A percentile compares a stretch with the other conserved stretches of the same genome.
Evolutionary conservation across 1,140 invertebrate genomes (phyloP).

Genomic region (Atopsyche davidsoni): DNA sequence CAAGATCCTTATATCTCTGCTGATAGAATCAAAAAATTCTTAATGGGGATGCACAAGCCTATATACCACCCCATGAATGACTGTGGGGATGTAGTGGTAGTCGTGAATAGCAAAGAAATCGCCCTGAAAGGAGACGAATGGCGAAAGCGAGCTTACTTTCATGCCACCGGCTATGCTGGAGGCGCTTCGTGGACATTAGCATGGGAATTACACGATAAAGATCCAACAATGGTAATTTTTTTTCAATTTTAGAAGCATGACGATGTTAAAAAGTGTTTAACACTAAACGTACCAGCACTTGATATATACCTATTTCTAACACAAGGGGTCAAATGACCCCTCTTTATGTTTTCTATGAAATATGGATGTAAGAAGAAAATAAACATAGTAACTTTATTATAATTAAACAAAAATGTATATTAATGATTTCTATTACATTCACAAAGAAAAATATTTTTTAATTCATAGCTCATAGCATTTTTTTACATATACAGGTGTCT

Average conservation of each 20-base stretch:
- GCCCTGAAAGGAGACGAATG: conserved; percentile 87
- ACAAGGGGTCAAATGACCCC: too few relatives aligned
- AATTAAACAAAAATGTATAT: too few relatives aligned
- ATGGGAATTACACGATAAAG: conserved; percentile 87
- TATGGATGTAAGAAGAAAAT: too few relatives aligned
- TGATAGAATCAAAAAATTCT: conserved; percentile 64
- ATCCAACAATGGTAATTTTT: conserved; percentile 76
- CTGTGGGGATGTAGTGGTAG: conserved; percentile 92
- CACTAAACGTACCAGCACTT: too few relatives aligned
- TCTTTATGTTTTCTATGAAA: too few relatives aligned
- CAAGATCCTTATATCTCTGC: conserved; percentile 90
- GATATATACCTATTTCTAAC: too few relatives aligned
- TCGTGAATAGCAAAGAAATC: conserved; percentile 87
- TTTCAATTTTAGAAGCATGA: not conserved
- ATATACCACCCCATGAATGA: conserved; percentile 85
- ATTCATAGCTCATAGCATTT: too few relatives aligned
- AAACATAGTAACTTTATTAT: too few relatives aligned
- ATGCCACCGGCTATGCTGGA: conserved; percentile 85
- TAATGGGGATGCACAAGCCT: conserved; percentile 85
- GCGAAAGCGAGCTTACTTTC: conserved; percentile 84
- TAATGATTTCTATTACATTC: too few relatives aligned
- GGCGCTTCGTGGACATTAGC: conserved; percentile 85
- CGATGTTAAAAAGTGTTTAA: too few relatives aligned
- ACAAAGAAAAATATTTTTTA: too few relatives aligned
- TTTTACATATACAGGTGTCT: too few relatives aligned